These are phyloP conservation scores for Microplitis manilae DNA, from an alignment of 2,888 invertebrate species.

Conservation along the genomic window DNA sequence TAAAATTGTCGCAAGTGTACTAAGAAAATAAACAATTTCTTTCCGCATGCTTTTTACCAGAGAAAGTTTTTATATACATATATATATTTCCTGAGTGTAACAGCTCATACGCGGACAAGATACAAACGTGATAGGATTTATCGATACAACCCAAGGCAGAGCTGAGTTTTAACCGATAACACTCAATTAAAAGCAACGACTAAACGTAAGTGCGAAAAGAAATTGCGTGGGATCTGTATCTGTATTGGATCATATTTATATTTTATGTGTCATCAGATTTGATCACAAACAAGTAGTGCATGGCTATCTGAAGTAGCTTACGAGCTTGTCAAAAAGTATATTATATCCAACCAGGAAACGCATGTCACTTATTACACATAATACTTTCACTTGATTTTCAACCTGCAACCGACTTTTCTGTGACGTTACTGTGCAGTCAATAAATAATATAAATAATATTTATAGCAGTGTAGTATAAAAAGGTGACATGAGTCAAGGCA, in stretches of 20 bases:
- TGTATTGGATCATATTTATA: slow-evolving; percentile 40
- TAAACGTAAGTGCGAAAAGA: slow-evolving; percentile 15
- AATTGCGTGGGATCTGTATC: slow-evolving; percentile 38
- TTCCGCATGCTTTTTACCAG: not conserved
- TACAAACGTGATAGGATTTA: not conserved
- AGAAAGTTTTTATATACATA: not conserved
- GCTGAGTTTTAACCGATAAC: slow-evolving; percentile 14
- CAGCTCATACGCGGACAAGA: not conserved
- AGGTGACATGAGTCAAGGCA: slow-evolving; percentile 12
- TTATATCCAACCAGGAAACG: slow-evolving; percentile 34
- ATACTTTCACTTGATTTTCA: slow-evolving; percentile 38
- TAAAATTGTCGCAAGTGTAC: not conserved
- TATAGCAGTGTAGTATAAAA: slow-evolving; percentile 15
- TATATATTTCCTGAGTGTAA: slow-evolving; percentile 2
- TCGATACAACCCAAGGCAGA: not conserved
- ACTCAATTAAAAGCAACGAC: slow-evolving; percentile 31
- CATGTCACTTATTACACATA: slow-evolving; percentile 22
- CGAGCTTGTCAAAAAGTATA: not conserved
- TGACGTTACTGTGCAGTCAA: not conserved
- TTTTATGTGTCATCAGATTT: slow-evolving; percentile 52
- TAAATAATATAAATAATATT: not conserved
- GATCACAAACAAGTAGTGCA: slow-evolving; percentile 52
- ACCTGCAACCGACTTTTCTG: not conserved
- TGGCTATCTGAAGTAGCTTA: slow-evolving; percentile 49
- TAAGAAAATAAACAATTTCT: not conserved